Percentiles rank a stretch among this genome's conserved stretches.
These are phyloP conservation scores for Tipula unca DNA, from an alignment of 2,888 invertebrate species.

Conservation along the genomic window DNA sequence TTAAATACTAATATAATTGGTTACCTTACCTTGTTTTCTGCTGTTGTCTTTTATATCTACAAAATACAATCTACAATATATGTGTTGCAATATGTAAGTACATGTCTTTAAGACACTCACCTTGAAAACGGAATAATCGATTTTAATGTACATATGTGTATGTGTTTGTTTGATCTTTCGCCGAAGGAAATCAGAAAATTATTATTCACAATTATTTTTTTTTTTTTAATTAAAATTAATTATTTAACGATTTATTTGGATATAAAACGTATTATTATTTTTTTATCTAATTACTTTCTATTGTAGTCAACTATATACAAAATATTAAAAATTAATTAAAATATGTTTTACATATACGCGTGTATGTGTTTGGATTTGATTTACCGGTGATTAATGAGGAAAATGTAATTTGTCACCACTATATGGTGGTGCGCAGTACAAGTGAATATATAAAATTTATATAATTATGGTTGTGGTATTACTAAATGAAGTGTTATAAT, in stretches of 20 bases:
- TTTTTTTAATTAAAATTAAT: background rate
- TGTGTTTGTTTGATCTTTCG: background rate
- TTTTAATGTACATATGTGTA: background rate
- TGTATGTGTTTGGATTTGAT: background rate
- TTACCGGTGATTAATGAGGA: background rate
- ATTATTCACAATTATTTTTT: background rate
- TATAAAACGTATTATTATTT: background rate
- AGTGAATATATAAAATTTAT: background rate
- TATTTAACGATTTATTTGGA: background rate
- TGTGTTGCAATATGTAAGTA: constrained; percentile 3
- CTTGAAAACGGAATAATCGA: background rate
- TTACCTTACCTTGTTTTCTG: background rate
- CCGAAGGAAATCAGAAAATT: background rate
- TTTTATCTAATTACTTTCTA: background rate
- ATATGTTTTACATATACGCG: background rate
- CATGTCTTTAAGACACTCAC: background rate
- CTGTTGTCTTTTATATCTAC: background rate
- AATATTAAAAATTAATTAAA: background rate
- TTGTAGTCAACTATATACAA: background rate
- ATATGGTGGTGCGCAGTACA: background rate
- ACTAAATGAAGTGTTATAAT: background rate
- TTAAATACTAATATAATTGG: constrained; percentile 23
- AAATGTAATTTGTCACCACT: background rate
- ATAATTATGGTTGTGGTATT: background rate
- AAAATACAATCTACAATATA: background rate